phyloP scores from a whole-genome alignment of 2,888 invertebrate genomes.

The Gastracanthus pulcherrimus region DNA sequence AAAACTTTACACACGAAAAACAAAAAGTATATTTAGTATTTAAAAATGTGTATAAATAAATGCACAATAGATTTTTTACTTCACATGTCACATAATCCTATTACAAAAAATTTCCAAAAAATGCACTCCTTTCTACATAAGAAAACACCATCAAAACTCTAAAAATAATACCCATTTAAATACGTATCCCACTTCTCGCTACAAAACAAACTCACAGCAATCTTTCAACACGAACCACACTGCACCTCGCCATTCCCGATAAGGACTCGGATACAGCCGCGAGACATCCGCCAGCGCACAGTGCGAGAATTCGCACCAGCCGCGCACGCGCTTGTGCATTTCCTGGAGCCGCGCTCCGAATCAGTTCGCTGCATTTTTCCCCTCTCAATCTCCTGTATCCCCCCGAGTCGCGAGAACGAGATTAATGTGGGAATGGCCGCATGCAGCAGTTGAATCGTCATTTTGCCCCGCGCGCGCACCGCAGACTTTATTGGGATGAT shows the following conservation, averaged over 20 bases:
- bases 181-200: too few relatives aligned
- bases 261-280: not conserved
- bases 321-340: not conserved
- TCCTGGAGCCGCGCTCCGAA: not conserved
- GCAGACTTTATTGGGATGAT: conserved; percentile 14
- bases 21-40: too few relatives aligned
- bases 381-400: not conserved
- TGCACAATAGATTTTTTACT: too few relatives aligned
- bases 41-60: too few relatives aligned
- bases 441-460: not conserved
- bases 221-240: too few relatives aligned
- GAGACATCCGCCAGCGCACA: not conserved
- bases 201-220: too few relatives aligned
- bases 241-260: not conserved
- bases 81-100: too few relatives aligned
- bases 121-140: too few relatives aligned
- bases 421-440: conserved; percentile 35
- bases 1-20: too few relatives aligned
- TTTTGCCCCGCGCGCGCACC: not conserved
- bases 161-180: too few relatives aligned
- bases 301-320: not conserved
- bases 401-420: not conserved
- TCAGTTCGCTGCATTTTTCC: not conserved
- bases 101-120: too few relatives aligned
- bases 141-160: too few relatives aligned